Conservation (phyloP, 2,113 vertebrate species). For the Engraulis encrasicolus region DNA sequence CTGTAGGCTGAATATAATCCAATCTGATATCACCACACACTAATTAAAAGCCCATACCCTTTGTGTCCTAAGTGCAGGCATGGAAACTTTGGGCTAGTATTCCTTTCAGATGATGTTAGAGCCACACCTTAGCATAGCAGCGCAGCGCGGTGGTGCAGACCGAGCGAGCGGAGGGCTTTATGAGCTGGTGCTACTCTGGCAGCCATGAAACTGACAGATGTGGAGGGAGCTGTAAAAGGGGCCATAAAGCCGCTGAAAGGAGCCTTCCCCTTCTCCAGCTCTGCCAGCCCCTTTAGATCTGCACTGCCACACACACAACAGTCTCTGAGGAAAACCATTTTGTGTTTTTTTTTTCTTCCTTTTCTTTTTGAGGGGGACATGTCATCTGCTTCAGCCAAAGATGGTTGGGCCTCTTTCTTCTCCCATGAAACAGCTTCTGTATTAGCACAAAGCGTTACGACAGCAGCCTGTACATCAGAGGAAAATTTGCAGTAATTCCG, state of each 20-base stretch:
- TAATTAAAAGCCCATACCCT: background rate
- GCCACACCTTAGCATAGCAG: background rate
- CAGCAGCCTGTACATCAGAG: background rate
- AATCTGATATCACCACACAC: background rate
- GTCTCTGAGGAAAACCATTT: slow-evolving; percentile 6
- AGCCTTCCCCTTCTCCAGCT: slow-evolving; percentile 47
- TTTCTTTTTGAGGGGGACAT: too few species aligned
- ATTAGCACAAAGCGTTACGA: background rate
- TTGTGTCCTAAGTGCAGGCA: background rate
- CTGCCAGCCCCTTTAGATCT: slow-evolving; percentile 48
- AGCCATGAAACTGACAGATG: slow-evolving; percentile 51
- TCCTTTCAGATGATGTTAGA: background rate
- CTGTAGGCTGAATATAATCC: background rate
- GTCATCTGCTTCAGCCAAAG: background rate
- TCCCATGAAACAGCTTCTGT: background rate
- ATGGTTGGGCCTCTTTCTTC: background rate
- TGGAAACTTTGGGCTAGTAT: background rate
- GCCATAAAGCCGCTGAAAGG: slow-evolving; percentile 70
- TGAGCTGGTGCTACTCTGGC: slow-evolving; percentile 55
- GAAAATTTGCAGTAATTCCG: background rate
- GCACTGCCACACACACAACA: background rate
- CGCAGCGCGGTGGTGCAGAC: slow-evolving; percentile 23
- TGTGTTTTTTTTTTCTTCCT: too few species aligned
- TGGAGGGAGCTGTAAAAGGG: slow-evolving; percentile 63
- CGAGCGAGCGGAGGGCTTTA: too few species aligned